Conservation (phyloP, 2,113 vertebrate species). For the Halcyon malimbica region DNA sequence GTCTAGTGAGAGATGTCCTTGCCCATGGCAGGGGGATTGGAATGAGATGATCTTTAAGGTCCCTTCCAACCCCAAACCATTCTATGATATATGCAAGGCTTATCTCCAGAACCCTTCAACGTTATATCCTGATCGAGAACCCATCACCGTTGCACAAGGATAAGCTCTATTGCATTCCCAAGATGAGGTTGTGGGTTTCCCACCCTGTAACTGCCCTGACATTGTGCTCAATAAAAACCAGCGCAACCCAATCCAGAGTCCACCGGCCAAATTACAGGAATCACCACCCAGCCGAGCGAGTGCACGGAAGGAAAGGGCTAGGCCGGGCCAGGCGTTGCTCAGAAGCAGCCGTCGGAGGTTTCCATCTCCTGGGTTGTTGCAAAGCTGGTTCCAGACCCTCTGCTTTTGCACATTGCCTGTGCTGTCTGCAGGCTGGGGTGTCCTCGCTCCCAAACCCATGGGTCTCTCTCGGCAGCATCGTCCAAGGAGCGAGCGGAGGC, state of each 20-base stretch:
- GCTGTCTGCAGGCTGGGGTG: not conserved
- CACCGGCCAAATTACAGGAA: rapidly evolving
- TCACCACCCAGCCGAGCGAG: not conserved
- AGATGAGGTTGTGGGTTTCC: rapidly evolving
- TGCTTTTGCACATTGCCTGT: not conserved
- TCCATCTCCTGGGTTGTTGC: rapidly evolving
- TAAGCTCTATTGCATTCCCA: not conserved
- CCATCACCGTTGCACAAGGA: not conserved
- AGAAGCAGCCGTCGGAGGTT: not conserved
- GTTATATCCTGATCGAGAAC: not conserved
- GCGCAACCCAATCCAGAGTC: rapidly evolving
- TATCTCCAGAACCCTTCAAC: not conserved
- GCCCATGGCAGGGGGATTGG: too few relatives aligned
- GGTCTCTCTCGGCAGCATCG: not conserved
- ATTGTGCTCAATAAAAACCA: rapidly evolving
- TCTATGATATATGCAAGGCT: not conserved
- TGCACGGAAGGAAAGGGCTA: too few relatives aligned
- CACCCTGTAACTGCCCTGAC: not conserved
- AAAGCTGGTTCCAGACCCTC: not conserved
- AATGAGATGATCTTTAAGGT: too few relatives aligned
- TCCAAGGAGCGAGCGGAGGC: not conserved
- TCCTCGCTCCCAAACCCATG: not conserved
- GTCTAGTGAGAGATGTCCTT: too few relatives aligned
- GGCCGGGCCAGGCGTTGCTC: rapidly evolving
- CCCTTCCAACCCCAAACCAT: too few relatives aligned